Conservation (phyloP, 2,888 invertebrate genomes). For the Papilio elwesi region DNA sequence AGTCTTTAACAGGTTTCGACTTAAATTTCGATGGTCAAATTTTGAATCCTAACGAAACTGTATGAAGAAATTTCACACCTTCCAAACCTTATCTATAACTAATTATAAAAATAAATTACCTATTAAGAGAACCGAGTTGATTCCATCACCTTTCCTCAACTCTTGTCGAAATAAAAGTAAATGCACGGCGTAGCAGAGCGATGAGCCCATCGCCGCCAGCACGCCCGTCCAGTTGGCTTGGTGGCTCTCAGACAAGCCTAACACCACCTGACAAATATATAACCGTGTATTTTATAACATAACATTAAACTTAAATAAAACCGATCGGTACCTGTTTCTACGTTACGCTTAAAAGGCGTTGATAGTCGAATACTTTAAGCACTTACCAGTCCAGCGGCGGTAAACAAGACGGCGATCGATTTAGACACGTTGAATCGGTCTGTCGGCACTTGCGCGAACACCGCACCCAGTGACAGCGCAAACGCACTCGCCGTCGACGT, state of each 20-base stretch:
- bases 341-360: background rate
- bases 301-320: too few species aligned
- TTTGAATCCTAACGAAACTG: too few species aligned
- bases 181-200: constrained; percentile 95
- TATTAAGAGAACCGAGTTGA: constrained; percentile 97
- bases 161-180: constrained; percentile 93
- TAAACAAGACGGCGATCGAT: constrained; percentile 90
- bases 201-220: constrained; percentile 92
- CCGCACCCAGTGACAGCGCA: constrained; percentile 92
- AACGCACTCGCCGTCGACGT: constrained; percentile 95
- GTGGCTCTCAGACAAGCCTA: constrained; percentile 90
- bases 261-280: constrained; percentile 84
- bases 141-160: constrained; percentile 95
- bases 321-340: too few species aligned
- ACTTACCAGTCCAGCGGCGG: constrained; percentile 91
- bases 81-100: too few species aligned
- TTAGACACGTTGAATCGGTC: constrained; percentile 95
- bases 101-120: constrained; percentile 81
- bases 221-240: constrained; percentile 88
- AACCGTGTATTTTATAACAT: constrained; percentile 10
- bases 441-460: constrained; percentile 91
- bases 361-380: background rate
- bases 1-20: too few species aligned
- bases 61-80: too few species aligned
- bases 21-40: too few species aligned